phyloP scores from a whole-genome alignment of 64 coral and sea anemone species.

The Actinia tenebrosa region DNA sequence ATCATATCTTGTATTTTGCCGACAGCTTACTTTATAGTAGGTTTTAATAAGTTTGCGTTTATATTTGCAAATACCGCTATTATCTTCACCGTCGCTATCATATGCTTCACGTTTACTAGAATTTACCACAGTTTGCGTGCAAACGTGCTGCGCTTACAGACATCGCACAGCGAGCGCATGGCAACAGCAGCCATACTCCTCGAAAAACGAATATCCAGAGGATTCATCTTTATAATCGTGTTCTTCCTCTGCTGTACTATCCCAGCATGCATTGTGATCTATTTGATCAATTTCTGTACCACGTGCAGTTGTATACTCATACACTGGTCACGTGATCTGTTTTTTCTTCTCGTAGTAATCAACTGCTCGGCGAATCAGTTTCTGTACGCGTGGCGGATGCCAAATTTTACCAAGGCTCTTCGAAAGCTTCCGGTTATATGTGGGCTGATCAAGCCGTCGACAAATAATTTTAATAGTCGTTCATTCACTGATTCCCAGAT shows the following conservation, averaged over 20 bases:
- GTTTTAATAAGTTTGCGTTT: conserved; percentile 57
- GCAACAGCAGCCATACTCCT: neutral
- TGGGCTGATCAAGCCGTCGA: neutral
- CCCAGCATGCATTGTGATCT: conserved; percentile 57
- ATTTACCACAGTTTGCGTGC: conserved; percentile 40
- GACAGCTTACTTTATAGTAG: conserved; percentile 35
- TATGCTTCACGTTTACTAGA: conserved; percentile 28
- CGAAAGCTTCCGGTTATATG: neutral
- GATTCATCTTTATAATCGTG: conserved; percentile 46
- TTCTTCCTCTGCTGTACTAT: conserved; percentile 41
- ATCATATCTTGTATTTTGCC: conserved; percentile 26
- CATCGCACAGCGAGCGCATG: neutral
- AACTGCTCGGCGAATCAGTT: conserved; percentile 65
- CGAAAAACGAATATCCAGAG: conserved; percentile 34
- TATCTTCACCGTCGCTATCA: conserved; percentile 6
- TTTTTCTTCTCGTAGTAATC: conserved; percentile 32
- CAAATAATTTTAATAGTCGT: neutral
- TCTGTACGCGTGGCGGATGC: conserved; percentile 63
- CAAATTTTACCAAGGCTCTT: conserved; percentile 31
- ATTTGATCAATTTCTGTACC: conserved; percentile 53
- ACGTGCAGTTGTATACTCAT: conserved; percentile 53
- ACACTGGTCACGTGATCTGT: conserved; percentile 60
- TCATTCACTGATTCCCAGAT: conserved; percentile 5
- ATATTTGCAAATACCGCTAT: conserved; percentile 69
- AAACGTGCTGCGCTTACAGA: conserved; percentile 24